These are phyloP conservation scores for Polydesmus complanatus DNA, from an alignment of 2,888 invertebrate genomes.

Conservation along the genomic window DNA sequence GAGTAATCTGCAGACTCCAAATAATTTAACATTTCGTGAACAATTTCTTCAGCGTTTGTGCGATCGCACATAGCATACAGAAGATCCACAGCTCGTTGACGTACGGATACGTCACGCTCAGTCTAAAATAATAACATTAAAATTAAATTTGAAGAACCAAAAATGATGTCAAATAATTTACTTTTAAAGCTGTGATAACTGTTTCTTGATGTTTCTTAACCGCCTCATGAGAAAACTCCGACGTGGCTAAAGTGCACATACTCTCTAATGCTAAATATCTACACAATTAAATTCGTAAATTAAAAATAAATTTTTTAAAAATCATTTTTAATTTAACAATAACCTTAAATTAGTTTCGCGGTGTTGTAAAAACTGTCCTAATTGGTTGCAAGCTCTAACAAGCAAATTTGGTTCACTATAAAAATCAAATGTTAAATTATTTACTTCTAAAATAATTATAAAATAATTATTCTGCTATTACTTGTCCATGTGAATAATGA, in stretches of 20 bases:
- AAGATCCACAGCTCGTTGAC: slow-evolving; percentile 94
- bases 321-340: background rate
- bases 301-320: background rate
- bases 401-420: slow-evolving; percentile 81
- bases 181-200: slow-evolving; percentile 93
- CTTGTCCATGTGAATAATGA: slow-evolving; percentile 97
- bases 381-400: slow-evolving; percentile 94
- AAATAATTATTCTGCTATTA: slow-evolving; percentile 23
- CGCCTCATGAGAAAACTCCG: slow-evolving; percentile 98
- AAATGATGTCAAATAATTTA: slow-evolving; percentile 24
- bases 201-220: slow-evolving; percentile 99
- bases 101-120: slow-evolving; percentile 95
- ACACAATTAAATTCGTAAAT: background rate
- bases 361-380: slow-evolving; percentile 86
- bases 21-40: slow-evolving; percentile 98
- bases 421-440: slow-evolving; percentile 14
- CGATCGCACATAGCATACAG: slow-evolving; percentile 99
- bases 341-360: slow-evolving; percentile 89
- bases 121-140: slow-evolving; percentile 43
- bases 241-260: slow-evolving; percentile 97
- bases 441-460: background rate
- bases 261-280: slow-evolving; percentile 91
- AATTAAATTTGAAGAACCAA: background rate
- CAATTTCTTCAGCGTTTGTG: slow-evolving; percentile 97
- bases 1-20: slow-evolving; percentile 99